phyloP scores from a whole-genome alignment of 2,797 vertebrate species.

The Synanceia verrucosa region DNA sequence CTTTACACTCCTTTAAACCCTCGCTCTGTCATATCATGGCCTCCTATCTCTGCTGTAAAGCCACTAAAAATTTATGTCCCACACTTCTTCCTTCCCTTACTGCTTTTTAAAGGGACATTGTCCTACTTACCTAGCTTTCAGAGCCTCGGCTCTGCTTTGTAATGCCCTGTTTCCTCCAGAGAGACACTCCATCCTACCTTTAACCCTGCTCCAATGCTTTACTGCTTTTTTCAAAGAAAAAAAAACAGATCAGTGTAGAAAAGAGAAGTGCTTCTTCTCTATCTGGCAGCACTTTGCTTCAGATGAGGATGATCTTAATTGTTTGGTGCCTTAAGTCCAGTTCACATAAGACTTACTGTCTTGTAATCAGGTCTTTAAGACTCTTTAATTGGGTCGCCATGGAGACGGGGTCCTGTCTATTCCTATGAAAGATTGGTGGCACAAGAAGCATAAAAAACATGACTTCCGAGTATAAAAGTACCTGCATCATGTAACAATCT shows the following conservation, averaged over 20 bases:
- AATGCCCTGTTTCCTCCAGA: slow-evolving; percentile 29
- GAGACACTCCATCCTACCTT: slow-evolving; percentile 42
- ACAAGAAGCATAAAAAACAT: too few species aligned
- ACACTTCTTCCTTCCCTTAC: slow-evolving; percentile 41
- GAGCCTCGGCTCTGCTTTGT: slow-evolving; percentile 31
- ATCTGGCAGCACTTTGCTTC: background rate
- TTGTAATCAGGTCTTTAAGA: too few species aligned
- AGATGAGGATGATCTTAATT: background rate
- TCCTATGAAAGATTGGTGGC: too few species aligned
- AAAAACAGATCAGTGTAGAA: slow-evolving; percentile 13
- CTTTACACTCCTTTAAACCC: slow-evolving; percentile 65
- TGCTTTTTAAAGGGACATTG: slow-evolving; percentile 61
- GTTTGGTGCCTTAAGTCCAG: background rate
- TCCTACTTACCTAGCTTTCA: slow-evolving; percentile 61
- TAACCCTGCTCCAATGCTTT: slow-evolving; percentile 22
- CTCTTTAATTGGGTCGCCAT: too few species aligned
- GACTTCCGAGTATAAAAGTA: too few species aligned
- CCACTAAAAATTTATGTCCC: slow-evolving; percentile 56
- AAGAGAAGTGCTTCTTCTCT: background rate
- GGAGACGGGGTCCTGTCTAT: too few species aligned
- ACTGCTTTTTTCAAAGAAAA: slow-evolving; percentile 41
- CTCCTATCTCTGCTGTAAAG: slow-evolving; percentile 47
- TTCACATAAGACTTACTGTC: background rate
- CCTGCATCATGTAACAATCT: too few species aligned
- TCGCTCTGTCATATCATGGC: slow-evolving; percentile 43